Conservation (phyloP, 2,888 invertebrate species). For the Cryptophagus acutangulus region DNA sequence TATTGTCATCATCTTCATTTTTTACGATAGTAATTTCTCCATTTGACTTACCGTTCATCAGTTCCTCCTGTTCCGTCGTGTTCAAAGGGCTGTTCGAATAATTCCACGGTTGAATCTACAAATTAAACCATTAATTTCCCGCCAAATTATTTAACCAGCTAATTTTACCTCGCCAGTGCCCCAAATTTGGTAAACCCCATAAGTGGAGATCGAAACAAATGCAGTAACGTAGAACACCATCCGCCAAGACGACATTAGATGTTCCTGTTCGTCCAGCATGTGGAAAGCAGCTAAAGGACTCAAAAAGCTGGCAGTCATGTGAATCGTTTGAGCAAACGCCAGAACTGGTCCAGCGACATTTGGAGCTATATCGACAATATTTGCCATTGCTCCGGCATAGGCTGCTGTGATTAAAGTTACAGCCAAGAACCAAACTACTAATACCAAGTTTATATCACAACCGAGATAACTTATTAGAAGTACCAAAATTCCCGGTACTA, state of each 20-base stretch:
- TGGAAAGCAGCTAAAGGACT: slow-evolving; percentile 62
- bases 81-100: slow-evolving; percentile 41
- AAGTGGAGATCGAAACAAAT: slow-evolving; percentile 57
- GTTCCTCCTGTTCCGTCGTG: slow-evolving; percentile 36
- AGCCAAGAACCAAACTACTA: slow-evolving; percentile 64
- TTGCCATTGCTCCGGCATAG: slow-evolving; percentile 72
- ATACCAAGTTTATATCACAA: slow-evolving; percentile 54
- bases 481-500: slow-evolving; percentile 62
- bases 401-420: slow-evolving; percentile 67
- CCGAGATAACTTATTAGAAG: slow-evolving; percentile 61
- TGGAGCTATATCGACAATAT: slow-evolving; percentile 73
- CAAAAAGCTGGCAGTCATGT: slow-evolving; percentile 69
- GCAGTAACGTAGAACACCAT: slow-evolving; percentile 61
- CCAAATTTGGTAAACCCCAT: slow-evolving; percentile 60
- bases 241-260: slow-evolving; percentile 56
- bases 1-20: background rate
- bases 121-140: slow-evolving; percentile 8
- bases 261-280: slow-evolving; percentile 55
- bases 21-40: background rate
- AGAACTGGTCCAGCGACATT: slow-evolving; percentile 70
- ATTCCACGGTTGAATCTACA: slow-evolving; percentile 51
- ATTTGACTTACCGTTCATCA: slow-evolving; percentile 24
- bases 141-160: background rate
- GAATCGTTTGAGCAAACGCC: slow-evolving; percentile 72
- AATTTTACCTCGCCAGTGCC: slow-evolving; percentile 58